phyloP scores from a whole-genome alignment of 2,113 vertebrate genomes.

The Chaetorhynchus papuensis region DNA sequence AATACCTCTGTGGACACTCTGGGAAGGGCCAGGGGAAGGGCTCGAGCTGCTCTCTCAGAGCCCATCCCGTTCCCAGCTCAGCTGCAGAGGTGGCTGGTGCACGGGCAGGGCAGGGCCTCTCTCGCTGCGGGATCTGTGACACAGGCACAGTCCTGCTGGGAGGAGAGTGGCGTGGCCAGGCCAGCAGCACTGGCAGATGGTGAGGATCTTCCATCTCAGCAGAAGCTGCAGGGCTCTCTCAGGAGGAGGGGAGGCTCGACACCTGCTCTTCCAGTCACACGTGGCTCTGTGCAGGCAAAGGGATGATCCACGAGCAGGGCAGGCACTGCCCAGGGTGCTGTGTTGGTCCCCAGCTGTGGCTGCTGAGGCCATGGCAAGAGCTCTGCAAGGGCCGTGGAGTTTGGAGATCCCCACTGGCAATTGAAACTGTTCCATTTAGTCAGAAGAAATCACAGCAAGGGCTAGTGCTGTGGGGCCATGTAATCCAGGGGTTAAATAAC shows the following conservation, averaged over 20 bases:
- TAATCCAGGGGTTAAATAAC: not conserved
- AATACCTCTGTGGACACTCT: not conserved
- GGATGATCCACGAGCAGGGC: not conserved
- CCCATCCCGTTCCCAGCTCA: not conserved
- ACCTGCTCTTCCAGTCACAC: not conserved
- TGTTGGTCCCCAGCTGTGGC: not conserved
- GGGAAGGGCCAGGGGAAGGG: not conserved
- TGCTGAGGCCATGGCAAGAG: not conserved
- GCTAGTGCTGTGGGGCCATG: not conserved
- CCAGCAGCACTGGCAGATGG: not conserved
- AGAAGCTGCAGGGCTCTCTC: not conserved
- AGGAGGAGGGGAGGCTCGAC: not conserved
- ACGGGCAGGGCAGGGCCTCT: not conserved
- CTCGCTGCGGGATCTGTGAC: not conserved
- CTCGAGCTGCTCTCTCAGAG: not conserved
- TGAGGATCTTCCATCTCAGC: not conserved
- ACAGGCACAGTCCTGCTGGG: not conserved
- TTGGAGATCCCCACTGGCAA: not conserved
- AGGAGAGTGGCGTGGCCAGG: not conserved
- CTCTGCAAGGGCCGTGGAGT: not conserved
- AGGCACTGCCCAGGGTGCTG: rapidly evolving
- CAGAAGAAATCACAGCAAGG: not conserved
- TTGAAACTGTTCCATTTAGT: not conserved
- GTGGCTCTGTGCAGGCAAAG: not conserved
- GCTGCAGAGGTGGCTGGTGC: not conserved